These are phyloP conservation scores for Globodera ellingtonae DNA, from an alignment of 1,140 invertebrate species.

Conservation along the genomic window DNA sequence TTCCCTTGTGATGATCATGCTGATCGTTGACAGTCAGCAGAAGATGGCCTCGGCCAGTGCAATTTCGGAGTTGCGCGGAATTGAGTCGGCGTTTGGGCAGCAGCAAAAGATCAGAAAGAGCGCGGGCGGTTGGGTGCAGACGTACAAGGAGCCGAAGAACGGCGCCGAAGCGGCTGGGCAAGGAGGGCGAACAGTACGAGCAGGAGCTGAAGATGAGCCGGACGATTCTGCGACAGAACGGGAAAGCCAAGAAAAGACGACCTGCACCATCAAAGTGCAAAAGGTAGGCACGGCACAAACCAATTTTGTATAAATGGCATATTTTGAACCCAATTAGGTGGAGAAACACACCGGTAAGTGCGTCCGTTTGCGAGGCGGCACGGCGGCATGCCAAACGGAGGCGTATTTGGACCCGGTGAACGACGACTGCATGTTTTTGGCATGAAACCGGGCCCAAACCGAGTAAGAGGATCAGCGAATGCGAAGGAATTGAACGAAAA, in stretches of 20 bases:
- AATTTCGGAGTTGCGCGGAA: background rate
- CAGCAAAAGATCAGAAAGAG: background rate
- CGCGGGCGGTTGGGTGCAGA: slow-evolving; percentile 23
- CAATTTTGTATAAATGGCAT: background rate
- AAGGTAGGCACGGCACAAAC: background rate
- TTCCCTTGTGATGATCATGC: background rate
- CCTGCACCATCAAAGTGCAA: slow-evolving; percentile 30
- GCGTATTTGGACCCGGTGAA: slow-evolving; percentile 27
- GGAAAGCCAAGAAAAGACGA: slow-evolving; percentile 4
- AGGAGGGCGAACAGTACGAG: background rate
- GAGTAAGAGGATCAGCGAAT: background rate
- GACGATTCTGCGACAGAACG: background rate
- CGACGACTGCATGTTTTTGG: slow-evolving; percentile 30
- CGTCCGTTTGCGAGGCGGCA: slow-evolving; percentile 28
- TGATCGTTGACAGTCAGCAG: background rate
- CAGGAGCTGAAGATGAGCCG: background rate
- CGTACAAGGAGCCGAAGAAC: slow-evolving; percentile 24
- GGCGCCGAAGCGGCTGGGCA: background rate
- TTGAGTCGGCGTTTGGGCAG: background rate
- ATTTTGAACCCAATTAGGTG: slow-evolving; percentile 7
- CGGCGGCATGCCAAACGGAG: slow-evolving; percentile 27
- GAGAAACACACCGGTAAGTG: slow-evolving; percentile 30
- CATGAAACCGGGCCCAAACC: background rate
- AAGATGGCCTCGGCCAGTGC: background rate
- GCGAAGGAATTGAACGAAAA: background rate